Base-by-base conservation (phyloP, 2,888 invertebrate genomes). In the Smittia aterrima region DNA sequence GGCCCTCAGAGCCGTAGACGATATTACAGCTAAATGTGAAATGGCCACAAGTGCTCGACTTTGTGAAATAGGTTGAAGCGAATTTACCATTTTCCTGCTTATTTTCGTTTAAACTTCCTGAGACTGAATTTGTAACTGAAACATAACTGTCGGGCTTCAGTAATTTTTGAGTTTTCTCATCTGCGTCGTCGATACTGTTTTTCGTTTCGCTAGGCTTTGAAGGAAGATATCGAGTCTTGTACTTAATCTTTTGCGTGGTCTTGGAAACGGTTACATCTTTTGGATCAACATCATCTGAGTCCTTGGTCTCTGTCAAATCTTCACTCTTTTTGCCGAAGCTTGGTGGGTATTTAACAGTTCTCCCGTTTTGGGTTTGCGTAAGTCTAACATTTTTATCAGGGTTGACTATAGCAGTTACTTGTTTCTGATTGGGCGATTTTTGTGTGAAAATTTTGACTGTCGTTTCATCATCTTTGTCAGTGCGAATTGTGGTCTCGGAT, bases 21-120 rank as follows among this genome's bases (percentile, higher is more conserved):
- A 91, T 89, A 68, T 92, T 92, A 79, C 93, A 93, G 0, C 92
- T 90, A 81, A 93, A 93, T 1, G 93, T 92, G 77, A 93, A 93
- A 79, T 92, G 92, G 7, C 93, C 93, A 80, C 93, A 94, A 1
- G 91, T 92, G 1, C 93, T 93, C 7, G 92, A 92, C 81, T 93
- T 93, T 0, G 93, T 92, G 78, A 92, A 93, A 82, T 92, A 93
- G 0, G 91, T 90, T 77, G 90, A 90, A 1, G 90, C 88, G 79
- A 88, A 90, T 82, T 90, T 90, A 79, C 91, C 90, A 75, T 90
- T 88, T 75, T 88, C 87, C 78, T 86, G 87, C 79, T 86, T 86
- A 58, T 85, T 85, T 74, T 85, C 84, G 77, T 88, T 89, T 77
- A 91, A 83, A 78, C 88, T 89, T 4, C 92, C 91, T 0, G 92